Evolutionary conservation across 2,888 invertebrate genomes (phyloP).

Genomic region (Malacosoma neustria): DNA sequence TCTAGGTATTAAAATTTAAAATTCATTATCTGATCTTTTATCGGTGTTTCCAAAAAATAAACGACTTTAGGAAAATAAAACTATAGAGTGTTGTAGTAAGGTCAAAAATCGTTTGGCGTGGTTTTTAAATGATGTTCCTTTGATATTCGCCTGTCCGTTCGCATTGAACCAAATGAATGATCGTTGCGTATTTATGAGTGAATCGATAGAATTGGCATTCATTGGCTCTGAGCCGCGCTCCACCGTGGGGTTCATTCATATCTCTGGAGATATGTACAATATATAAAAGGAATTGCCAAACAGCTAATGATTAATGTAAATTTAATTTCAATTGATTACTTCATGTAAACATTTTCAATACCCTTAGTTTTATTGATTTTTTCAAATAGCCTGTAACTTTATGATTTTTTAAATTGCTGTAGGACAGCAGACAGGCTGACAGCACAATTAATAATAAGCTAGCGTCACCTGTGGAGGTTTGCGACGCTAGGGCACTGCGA

Average conservation of each 20-base stretch:
- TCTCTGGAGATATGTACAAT: too few species aligned
- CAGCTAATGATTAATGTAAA: too few species aligned
- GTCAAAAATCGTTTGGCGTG: not conserved
- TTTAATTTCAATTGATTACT: too few species aligned
- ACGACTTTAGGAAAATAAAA: not conserved
- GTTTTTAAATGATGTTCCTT: not conserved
- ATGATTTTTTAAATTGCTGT: too few species aligned
- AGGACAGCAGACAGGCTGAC: too few species aligned
- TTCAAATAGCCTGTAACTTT: too few species aligned
- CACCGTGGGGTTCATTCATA: not conserved
- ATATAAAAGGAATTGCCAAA: too few species aligned
- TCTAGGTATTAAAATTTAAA: not conserved
- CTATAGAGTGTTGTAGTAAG: constrained; percentile 1
- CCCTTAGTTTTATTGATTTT: too few species aligned
- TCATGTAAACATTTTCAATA: too few species aligned
- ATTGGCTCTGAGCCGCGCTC: constrained; percentile 1
- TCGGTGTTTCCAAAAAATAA: not conserved
- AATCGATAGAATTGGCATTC: constrained; percentile 13
- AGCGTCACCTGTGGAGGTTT: too few species aligned
- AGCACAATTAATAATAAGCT: too few species aligned
- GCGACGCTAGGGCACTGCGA: too few species aligned
- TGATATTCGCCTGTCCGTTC: constrained; percentile 4
- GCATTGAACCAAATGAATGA: constrained; percentile 11
- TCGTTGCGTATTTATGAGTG: constrained; percentile 19
- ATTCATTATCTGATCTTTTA: not conserved